Conservation (phyloP, 2,113 vertebrate genomes). For the Deroptyus accipitrinus region DNA sequence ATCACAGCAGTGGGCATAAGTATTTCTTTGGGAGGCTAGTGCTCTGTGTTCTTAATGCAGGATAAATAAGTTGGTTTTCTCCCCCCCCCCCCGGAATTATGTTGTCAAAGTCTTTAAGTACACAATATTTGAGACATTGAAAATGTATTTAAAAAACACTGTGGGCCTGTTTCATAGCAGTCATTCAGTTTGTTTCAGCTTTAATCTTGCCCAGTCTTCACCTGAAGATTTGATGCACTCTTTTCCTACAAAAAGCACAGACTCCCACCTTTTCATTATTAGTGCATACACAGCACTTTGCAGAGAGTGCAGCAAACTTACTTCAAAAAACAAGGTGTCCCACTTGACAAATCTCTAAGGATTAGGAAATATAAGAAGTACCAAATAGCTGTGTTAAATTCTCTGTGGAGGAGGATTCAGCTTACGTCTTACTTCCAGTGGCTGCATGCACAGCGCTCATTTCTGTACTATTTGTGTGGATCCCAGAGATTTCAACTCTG, state of each 20-base stretch:
- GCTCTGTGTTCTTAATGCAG: conserved; percentile 7
- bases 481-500: not conserved
- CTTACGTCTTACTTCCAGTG: not conserved
- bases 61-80: conserved; percentile 1
- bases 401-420: not conserved
- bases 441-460: not conserved
- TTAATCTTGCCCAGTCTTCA: conserved; percentile 9
- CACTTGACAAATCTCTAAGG: not conserved
- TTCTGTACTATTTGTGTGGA: not conserved
- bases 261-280: not conserved
- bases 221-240: not conserved
- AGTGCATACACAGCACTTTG: not conserved
- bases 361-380: not conserved
- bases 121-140: conserved; percentile 7
- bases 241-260: not conserved
- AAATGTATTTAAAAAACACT: not conserved
- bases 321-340: not conserved
- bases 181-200: not conserved
- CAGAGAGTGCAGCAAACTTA: not conserved
- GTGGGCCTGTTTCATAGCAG: not conserved
- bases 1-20: not conserved
- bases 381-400: not conserved
- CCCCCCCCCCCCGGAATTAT: not conserved
- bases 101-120: conserved; percentile 50
- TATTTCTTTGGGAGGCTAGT: conserved; percentile 16